Evolutionary conservation across 1,140 invertebrate genomes (phyloP).

Genomic region (Dryas iulia): DNA sequence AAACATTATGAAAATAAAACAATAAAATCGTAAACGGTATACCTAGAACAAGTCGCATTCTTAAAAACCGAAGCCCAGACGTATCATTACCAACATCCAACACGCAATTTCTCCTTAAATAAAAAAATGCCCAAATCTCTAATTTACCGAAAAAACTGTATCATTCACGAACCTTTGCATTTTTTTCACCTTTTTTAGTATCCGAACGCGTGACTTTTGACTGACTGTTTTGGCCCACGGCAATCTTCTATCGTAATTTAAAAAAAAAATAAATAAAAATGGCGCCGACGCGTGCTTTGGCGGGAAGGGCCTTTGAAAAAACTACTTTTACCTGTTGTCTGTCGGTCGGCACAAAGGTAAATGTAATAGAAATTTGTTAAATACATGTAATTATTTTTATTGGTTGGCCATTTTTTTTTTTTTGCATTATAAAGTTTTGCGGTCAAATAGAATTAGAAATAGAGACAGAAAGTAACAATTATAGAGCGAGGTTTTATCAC

Average conservation of each 20-base stretch:
- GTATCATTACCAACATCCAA: slow-evolving; percentile 54
- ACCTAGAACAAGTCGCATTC: slow-evolving; percentile 34
- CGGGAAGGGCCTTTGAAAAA: slow-evolving; percentile 53
- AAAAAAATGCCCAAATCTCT: slow-evolving; percentile 60
- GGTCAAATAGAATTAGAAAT: not conserved
- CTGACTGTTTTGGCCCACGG: slow-evolving; percentile 64
- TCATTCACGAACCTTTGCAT: slow-evolving; percentile 60
- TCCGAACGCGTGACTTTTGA: slow-evolving; percentile 66
- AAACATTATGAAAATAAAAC: not conserved
- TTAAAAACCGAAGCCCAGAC: slow-evolving; percentile 47
- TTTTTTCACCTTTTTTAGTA: slow-evolving; percentile 46
- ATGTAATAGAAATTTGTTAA: slow-evolving; percentile 49
- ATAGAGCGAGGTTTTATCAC: not conserved
- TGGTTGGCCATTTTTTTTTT: slow-evolving; percentile 30
- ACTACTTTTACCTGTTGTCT: slow-evolving; percentile 57
- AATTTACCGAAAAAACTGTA: slow-evolving; percentile 70
- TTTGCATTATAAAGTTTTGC: not conserved
- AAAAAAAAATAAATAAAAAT: slow-evolving; percentile 58
- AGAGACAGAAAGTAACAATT: not conserved
- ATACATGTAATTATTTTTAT: slow-evolving; percentile 42
- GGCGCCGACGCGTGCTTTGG: slow-evolving; percentile 53
- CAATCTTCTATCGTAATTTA: slow-evolving; percentile 53
- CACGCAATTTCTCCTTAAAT: slow-evolving; percentile 66
- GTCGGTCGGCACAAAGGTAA: slow-evolving; percentile 53
- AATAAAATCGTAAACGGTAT: slow-evolving; percentile 10